Percentiles rank a stretch among this genome's conserved stretches.
Evolutionary conservation across 2,888 invertebrate species (phyloP).

Genomic region (Lasioglossum lativentre): DNA sequence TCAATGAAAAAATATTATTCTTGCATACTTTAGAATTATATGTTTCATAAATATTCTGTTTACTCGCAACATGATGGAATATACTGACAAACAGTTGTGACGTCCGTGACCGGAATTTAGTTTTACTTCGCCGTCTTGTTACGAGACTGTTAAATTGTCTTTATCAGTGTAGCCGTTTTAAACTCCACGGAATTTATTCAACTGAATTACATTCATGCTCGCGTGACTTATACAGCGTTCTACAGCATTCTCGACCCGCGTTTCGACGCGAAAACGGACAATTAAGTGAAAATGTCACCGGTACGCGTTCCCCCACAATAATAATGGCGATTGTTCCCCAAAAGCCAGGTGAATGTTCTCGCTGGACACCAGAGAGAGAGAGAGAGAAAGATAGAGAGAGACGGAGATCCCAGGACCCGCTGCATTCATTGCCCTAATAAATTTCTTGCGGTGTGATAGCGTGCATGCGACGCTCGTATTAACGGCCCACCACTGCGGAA

Average conservation of each 20-base stretch:
- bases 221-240: not conserved
- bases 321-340: conserved; percentile 12
- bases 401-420: not conserved
- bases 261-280: not conserved
- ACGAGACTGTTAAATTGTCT: not conserved
- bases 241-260: not conserved
- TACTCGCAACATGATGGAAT: not conserved
- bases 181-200: not conserved
- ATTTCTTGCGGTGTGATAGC: conserved; percentile 50
- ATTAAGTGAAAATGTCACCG: conserved; percentile 10
- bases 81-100: not conserved
- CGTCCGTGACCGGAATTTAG: not conserved
- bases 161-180: not conserved
- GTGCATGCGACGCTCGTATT: conserved; percentile 56
- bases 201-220: not conserved
- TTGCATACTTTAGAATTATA: too few relatives aligned
- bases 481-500: conserved; percentile 57
- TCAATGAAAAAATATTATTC: too few relatives aligned
- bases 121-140: not conserved
- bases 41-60: not conserved
- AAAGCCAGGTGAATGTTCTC: conserved; percentile 14
- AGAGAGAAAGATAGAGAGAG: not conserved
- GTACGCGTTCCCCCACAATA: conserved; percentile 11
- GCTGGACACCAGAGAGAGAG: not conserved
- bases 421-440: conserved; percentile 51